These are phyloP conservation scores for Notolepis coatsorum DNA, from an alignment of 2,797 vertebrate species.

Conservation along the genomic window DNA sequence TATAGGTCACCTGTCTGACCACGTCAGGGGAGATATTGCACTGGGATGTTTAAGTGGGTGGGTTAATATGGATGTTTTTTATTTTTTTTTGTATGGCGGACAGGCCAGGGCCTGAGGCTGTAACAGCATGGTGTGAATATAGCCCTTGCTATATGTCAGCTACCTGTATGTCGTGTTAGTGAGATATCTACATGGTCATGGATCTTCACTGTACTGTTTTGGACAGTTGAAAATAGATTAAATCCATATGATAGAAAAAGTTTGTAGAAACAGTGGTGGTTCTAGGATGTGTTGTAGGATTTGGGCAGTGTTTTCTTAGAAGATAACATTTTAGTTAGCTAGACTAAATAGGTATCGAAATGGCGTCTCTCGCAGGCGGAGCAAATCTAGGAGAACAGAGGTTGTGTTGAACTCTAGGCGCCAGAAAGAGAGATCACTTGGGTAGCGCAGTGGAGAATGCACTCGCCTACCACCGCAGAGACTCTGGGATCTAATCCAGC, in stretches of 20 bases:
- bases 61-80: slow-evolving; percentile 39
- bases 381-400: no score
- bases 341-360: no score
- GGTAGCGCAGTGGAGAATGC: no score
- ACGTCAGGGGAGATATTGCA: slow-evolving; percentile 43
- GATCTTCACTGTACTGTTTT: slow-evolving; percentile 58
- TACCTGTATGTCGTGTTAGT: slow-evolving; percentile 44
- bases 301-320: no score
- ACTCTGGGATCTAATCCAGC: no score
- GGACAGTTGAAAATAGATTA: slow-evolving; percentile 35
- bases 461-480: no score
- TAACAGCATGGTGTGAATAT: slow-evolving; percentile 31
- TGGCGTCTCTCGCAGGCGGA: no score
- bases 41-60: neutral
- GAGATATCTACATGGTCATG: slow-evolving; percentile 69
- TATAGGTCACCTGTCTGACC: slow-evolving; percentile 44
- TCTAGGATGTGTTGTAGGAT: no score
- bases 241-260: slow-evolving; percentile 34
- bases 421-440: no score
- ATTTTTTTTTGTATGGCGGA: slow-evolving; percentile 39
- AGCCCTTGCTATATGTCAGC: slow-evolving; percentile 30
- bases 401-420: no score
- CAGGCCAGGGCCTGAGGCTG: slow-evolving; percentile 39
- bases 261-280: slow-evolving; percentile 18
- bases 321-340: no score